A percentile compares a stretch with the other conserved stretches of the same genome.
These are phyloP conservation scores for Julus scandinavius DNA, from an alignment of 2,888 invertebrate species.

Conservation along the genomic window DNA sequence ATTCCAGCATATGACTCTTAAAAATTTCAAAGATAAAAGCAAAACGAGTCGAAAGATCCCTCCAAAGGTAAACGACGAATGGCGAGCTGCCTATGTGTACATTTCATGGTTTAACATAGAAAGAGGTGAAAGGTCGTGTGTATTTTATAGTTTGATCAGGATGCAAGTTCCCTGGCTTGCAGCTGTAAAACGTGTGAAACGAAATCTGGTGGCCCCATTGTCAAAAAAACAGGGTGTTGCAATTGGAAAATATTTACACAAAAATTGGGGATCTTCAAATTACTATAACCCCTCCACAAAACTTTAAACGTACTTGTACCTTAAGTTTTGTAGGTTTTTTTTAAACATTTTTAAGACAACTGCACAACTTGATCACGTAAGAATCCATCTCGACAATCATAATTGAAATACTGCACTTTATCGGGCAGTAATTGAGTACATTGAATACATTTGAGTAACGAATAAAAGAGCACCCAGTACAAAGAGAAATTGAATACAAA, in stretches of 20 bases:
- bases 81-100: background rate
- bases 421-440: too few relatives aligned
- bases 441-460: too few relatives aligned
- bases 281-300: background rate
- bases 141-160: background rate
- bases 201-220: constrained; percentile 15
- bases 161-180: background rate
- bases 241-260: background rate
- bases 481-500: too few relatives aligned
- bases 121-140: constrained; percentile 1
- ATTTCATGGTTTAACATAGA: background rate
- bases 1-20: constrained; percentile 32
- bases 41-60: constrained; percentile 14
- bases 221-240: background rate
- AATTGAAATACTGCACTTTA: too few relatives aligned
- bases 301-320: background rate
- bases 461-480: too few relatives aligned
- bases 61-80: background rate
- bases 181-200: constrained; percentile 21
- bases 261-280: background rate
- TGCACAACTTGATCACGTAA: background rate
- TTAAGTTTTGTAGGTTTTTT: background rate
- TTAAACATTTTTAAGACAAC: background rate
- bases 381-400: too few relatives aligned
- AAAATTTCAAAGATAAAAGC: background rate